Conservation (phyloP, 2,888 invertebrate species). For the Heliconius cydno region DNA sequence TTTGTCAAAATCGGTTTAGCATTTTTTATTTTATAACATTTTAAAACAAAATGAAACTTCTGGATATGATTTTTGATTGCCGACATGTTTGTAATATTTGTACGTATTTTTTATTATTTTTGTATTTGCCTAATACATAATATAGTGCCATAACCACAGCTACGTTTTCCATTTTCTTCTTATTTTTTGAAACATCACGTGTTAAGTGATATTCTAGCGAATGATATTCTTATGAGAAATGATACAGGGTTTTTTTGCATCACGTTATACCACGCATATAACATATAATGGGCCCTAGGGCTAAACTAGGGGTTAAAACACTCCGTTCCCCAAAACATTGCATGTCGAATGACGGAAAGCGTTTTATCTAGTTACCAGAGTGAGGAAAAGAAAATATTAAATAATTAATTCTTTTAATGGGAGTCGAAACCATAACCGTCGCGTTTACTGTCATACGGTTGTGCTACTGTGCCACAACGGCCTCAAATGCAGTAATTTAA, state of each 20-base stretch:
- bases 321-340: not conserved
- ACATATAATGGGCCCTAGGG: too few species aligned
- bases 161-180: not conserved
- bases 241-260: not conserved
- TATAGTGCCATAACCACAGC: too few species aligned
- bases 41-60: too few species aligned
- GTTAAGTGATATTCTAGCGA: not conserved
- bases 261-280: not conserved
- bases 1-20: too few species aligned
- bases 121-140: too few species aligned
- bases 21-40: too few species aligned
- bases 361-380: not conserved
- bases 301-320: too few species aligned
- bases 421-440: not conserved
- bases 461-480: not conserved
- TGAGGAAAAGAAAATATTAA: not conserved
- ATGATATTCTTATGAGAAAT: not conserved
- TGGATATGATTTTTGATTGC: not conserved
- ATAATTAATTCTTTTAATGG: not conserved
- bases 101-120: too few species aligned
- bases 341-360: not conserved
- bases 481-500: not conserved
- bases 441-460: not conserved
- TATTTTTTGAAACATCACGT: not conserved
- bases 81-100: too few species aligned